Evolutionary conservation across 1,140 invertebrate genomes (phyloP).

Genomic region (Galleria mellonella): DNA sequence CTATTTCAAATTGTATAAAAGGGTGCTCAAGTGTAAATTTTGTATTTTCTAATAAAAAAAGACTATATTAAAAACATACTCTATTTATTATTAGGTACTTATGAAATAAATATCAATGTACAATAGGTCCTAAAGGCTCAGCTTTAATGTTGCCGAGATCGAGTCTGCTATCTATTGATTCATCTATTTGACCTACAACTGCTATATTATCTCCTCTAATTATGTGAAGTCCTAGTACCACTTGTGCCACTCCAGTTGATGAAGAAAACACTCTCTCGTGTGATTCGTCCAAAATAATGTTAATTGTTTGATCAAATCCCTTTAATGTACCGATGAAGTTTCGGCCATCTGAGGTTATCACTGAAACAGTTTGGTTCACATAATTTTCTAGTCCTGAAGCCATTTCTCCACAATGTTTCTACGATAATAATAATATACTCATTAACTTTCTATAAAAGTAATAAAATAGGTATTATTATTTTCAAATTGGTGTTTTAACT

Average conservation of each 20-base stretch:
- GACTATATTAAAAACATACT: constrained; percentile 10
- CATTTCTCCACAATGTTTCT: constrained; percentile 69
- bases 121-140: constrained; percentile 91
- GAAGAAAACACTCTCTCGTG: constrained; percentile 97
- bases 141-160: constrained; percentile 91
- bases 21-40: no score
- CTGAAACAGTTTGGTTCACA: constrained; percentile 93
- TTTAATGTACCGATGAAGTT: constrained; percentile 93
- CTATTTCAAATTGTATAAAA: no score
- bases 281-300: constrained; percentile 97
- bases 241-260: constrained; percentile 94
- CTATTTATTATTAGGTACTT: constrained; percentile 10
- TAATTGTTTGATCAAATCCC: constrained; percentile 97
- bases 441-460: no score
- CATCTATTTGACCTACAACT: constrained; percentile 93
- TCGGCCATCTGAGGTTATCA: constrained; percentile 95
- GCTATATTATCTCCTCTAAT: constrained; percentile 99
- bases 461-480: no score
- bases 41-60: not conserved
- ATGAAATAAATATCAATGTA: constrained; percentile 77
- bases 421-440: no score
- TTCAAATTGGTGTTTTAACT: no score
- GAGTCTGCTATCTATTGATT: constrained; percentile 89
- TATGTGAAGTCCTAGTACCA: constrained; percentile 96
- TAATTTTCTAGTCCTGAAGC: constrained; percentile 89